Evolutionary conservation across 2,797 vertebrate genomes (phyloP).

Genomic region (Malacoctenus gilli): DNA sequence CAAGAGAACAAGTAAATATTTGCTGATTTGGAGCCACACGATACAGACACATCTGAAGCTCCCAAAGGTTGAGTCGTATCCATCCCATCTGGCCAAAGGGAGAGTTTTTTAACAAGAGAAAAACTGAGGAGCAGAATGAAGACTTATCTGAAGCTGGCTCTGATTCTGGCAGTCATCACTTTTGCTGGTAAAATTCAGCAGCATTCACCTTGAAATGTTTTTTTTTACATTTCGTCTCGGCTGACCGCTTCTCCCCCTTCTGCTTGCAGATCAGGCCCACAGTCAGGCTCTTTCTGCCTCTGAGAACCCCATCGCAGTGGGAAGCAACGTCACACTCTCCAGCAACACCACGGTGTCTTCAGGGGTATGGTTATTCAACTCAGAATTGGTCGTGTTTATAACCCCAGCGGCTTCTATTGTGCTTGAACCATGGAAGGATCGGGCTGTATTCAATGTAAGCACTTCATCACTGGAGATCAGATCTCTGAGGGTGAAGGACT

Average conservation of each 20-base stretch:
- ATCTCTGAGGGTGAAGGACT: constrained; percentile 51
- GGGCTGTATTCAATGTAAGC: background rate
- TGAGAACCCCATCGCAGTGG: constrained; percentile 57
- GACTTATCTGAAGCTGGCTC: constrained; percentile 15
- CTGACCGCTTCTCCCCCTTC: constrained; percentile 14
- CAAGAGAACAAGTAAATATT: constrained; percentile 58
- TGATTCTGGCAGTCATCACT: constrained; percentile 37
- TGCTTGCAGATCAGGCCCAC: constrained; percentile 43
- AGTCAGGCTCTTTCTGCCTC: constrained; percentile 42
- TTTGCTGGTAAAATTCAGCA: constrained; percentile 50
- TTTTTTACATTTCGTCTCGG: too few species aligned
- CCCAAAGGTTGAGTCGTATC: background rate
- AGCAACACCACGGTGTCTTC: rapidly evolving
- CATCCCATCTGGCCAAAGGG: background rate
- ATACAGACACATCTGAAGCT: constrained; percentile 3
- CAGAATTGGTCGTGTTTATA: constrained; percentile 13
- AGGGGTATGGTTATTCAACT: constrained; percentile 60
- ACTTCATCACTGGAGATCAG: constrained; percentile 46
- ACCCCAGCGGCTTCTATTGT: rapidly evolving
- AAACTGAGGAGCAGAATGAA: constrained; percentile 40
- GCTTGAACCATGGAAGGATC: rapidly evolving
- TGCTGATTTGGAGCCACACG: constrained; percentile 24
- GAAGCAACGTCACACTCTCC: constrained; percentile 64
- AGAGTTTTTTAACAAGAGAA: constrained; percentile 1
- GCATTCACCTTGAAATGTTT: too few species aligned